Evolutionary conservation across 2,797 vertebrate species (phyloP), one percentile per base, ranked within the genome.

Genomic region (Jordanella pulchra): DNA sequence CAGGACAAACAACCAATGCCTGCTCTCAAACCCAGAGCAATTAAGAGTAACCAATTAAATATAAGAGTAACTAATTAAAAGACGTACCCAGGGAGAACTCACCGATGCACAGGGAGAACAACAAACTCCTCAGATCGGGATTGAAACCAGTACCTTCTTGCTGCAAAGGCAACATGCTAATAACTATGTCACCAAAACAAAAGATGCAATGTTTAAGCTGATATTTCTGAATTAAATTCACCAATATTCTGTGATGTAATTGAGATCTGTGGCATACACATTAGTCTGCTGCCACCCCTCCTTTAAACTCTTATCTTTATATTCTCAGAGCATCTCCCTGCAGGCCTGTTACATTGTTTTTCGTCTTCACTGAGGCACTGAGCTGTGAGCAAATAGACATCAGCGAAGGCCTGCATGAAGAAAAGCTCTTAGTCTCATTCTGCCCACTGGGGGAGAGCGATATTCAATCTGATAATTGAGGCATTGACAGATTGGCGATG

Each of bases 401-500:
- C 60, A 80, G 63, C 71, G 58, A 66, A 70, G 74, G 75, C 21
- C 1, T 65, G 70, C 65, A 68, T 75, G 79, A 77, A 75, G 73
- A 86, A 79, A 60, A 32, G 68, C 54, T 77, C 27, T 63, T 32
- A 21, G 67, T 73, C 65, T 77, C 84, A 60, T 69, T 25, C 67
- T 35, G 67, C 76, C 77, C 71, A 45, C 72, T 53, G 71, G 55
- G 39, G 77, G 71, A 80, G 78, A 74, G 75, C 18, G 78, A 87
- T 83, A 88, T 81, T 85, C 78, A 83, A 79, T 83, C 86, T 73
- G 86, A 89, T 92, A 86, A 93, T 85, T 89, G 89, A 89, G 53
- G 81, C 89, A 84, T 80, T 81, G 87, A 87, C 88, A 77, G 81
- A 91, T 82, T n/a, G 25, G 67, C 67, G 80, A 69, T 23, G 73